Base-by-base conservation (phyloP, 2,797 vertebrate species). In the Remorina albescens region DNA sequence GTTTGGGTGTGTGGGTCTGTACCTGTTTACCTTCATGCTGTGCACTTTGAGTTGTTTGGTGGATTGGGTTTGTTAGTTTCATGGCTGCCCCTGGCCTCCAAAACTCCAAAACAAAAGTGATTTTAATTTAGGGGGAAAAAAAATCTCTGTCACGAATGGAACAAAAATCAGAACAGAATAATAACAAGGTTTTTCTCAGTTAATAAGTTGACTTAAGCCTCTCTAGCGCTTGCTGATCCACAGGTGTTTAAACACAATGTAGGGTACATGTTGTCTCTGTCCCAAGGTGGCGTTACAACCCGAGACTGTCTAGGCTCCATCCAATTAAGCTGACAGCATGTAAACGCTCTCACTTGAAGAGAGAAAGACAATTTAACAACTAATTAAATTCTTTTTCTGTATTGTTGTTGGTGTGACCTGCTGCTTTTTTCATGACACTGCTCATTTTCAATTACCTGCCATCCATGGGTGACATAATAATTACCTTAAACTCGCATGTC, bases 81-180 rank as follows among this genome's bases (percentile, higher is more conserved):
- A 46, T 65, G 73, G 70, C 71, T 5, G 56, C 63, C 69, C 41
- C 79, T 80, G 84, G 79, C 81, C 78, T 82, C 50, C 64, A 21
- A 71, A 60, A 65, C 67, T 80, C 80, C n/a, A n/a, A n/a, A n/a
- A n/a, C n/a, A 78, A 44, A 81, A 65, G 59, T 53, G 1, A 75
- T 79, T 78, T 76, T 76, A 56, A 77, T 53, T 23, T 10, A 12
- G 28, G 39, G 26, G 39, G 8, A 21, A 57, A 64, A 62, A 76
- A 42, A 18, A 83, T 73, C 41, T 47, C 44, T 62, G 57, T 67
- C 53, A 78, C 57, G 74, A 71, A 59, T 19, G 47, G 26, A 53
- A 76, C 34, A 76, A 64, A 70, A 67, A 82, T 32, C 59, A 23
- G 56, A 66, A 67, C 8, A 37, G 21, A 80, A 74, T 56, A 65